Evolutionary conservation across 2,797 vertebrate species (phyloP).

Genomic region (Malacoraja senta): DNA sequence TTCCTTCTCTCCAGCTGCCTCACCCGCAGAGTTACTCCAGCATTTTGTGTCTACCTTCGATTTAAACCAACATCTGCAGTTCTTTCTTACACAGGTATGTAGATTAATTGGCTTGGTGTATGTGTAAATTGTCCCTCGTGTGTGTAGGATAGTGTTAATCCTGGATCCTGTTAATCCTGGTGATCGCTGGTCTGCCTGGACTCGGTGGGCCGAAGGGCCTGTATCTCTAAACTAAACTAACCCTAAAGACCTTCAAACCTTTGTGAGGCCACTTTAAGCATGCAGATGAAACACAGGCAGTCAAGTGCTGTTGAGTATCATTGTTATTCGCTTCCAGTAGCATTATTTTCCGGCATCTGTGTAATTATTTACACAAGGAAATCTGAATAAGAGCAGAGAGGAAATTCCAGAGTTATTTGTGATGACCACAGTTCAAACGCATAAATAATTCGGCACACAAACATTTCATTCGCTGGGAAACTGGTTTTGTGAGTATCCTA

Average conservation of each 20-base stretch:
- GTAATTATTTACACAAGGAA: slow-evolving; percentile 5
- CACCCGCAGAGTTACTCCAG: no score
- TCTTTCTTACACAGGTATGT: no score
- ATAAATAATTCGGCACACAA: neutral
- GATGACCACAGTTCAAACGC: neutral
- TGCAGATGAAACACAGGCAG: neutral
- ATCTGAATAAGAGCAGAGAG: slow-evolving; percentile 9
- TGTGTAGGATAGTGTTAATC: no score
- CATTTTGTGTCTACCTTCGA: no score
- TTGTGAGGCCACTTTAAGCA: neutral
- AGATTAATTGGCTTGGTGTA: no score
- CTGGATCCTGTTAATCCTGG: no score
- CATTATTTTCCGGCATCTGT: neutral
- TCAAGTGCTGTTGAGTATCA: neutral
- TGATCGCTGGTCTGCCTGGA: no score
- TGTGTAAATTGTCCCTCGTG: no score
- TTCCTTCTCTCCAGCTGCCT: no score
- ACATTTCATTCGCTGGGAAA: neutral
- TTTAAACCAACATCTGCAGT: no score
- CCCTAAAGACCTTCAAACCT: neutral
- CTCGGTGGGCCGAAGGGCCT: no score
- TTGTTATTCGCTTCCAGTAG: slow-evolving; percentile 4
- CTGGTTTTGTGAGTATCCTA: neutral
- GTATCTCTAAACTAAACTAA: neutral
- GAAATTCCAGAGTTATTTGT: slow-evolving; percentile 30